These are phyloP conservation scores for Leptura quadrifasciata DNA, from an alignment of 2,888 invertebrate genomes.

Conservation along the genomic window DNA sequence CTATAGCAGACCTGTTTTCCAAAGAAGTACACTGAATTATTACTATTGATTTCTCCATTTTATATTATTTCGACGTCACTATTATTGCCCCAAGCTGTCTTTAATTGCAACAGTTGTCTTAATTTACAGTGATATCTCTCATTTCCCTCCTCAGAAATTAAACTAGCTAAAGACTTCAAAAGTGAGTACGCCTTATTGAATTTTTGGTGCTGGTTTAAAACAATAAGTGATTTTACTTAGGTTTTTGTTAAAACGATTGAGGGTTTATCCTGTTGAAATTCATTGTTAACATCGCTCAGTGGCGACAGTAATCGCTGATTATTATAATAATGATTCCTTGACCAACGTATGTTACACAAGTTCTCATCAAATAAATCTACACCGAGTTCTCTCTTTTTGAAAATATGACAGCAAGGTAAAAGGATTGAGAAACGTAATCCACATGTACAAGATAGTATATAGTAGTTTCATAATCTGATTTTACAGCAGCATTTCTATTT, in stretches of 20 bases:
- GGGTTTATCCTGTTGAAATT: not conserved
- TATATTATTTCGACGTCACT: not conserved
- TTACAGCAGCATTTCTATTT: conserved; percentile 18
- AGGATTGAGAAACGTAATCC: conserved; percentile 11
- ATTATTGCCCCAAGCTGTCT: conserved; percentile 1
- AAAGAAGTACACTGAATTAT: too few relatives aligned
- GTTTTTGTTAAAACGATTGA: conserved; percentile 1
- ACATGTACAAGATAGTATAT: not conserved
- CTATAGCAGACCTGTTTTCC: too few relatives aligned
- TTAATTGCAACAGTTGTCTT: conserved; percentile 1
- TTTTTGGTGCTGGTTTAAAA: conserved; percentile 10
- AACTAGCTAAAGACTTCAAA: conserved; percentile 4
- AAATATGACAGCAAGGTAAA: conserved; percentile 6
- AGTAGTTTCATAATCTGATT: conserved; percentile 12
- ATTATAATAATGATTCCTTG: conserved; percentile 14
- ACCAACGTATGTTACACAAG: conserved; percentile 13
- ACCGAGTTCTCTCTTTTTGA: conserved; percentile 10
- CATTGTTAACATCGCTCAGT: conserved; percentile 13
- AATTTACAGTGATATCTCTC: not conserved
- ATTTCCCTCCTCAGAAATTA: not conserved
- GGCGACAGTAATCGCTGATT: conserved; percentile 1
- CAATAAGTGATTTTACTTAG: conserved; percentile 4
- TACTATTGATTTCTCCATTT: not conserved
- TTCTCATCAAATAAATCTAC: conserved; percentile 15
- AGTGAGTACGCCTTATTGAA: not conserved